These are phyloP conservation scores for Philonicus albiceps DNA, from an alignment of 2,888 invertebrate species.

Conservation along the genomic window DNA sequence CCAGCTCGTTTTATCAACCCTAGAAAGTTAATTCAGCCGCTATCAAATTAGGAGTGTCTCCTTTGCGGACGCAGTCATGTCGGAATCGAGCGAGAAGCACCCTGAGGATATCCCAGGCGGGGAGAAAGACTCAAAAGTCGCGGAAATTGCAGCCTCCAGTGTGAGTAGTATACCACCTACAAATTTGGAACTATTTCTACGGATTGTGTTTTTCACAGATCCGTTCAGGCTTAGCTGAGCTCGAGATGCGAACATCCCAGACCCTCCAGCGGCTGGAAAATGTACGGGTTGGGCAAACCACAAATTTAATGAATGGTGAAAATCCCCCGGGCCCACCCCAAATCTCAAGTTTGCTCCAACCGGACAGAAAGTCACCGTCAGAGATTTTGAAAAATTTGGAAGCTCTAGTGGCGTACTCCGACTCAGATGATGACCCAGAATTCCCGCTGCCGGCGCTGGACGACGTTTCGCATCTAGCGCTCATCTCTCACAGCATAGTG, in stretches of 20 bases:
- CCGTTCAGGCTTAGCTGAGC: slow-evolving; percentile 70
- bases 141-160: slow-evolving; percentile 62
- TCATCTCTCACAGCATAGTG: slow-evolving; percentile 87
- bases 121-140: slow-evolving; percentile 56
- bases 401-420: slow-evolving; percentile 71
- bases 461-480: slow-evolving; percentile 70
- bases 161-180: slow-evolving; percentile 53
- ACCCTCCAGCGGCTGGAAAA: slow-evolving; percentile 76
- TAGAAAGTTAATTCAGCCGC: neutral
- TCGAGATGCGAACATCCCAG: slow-evolving; percentile 78
- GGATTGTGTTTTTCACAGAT: slow-evolving; percentile 60
- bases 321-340: neutral
- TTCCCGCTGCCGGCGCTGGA: slow-evolving; percentile 71
- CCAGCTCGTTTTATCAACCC: neutral
- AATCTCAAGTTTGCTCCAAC: slow-evolving; percentile 64
- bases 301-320: neutral
- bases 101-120: slow-evolving; percentile 52
- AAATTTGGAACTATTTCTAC: neutral
- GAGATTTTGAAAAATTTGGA: slow-evolving; percentile 68
- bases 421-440: slow-evolving; percentile 68
- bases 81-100: slow-evolving; percentile 52
- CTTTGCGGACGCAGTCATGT: slow-evolving; percentile 50
- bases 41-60: neutral
- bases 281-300: slow-evolving; percentile 56
- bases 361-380: slow-evolving; percentile 65